Percentiles rank a stretch among this genome's conserved stretches.
phyloP scores from a whole-genome alignment of 2,113 vertebrate species.

The Sterna hirundo region DNA sequence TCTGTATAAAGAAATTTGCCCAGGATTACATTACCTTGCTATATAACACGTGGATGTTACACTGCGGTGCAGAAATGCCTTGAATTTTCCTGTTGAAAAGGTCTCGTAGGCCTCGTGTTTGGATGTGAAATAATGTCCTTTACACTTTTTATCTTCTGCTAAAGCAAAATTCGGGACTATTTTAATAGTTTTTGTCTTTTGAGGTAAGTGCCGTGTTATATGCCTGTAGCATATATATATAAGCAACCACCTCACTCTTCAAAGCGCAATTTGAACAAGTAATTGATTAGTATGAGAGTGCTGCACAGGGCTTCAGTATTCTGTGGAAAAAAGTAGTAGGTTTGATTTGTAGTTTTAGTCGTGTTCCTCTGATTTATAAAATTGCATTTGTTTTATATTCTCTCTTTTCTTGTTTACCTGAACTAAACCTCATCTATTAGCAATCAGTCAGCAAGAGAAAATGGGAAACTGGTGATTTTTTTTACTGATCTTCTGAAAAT shows the following conservation, averaged over 20 bases:
- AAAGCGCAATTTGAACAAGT: not conserved
- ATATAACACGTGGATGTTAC: not conserved
- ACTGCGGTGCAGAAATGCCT: not conserved
- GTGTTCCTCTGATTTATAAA: not conserved
- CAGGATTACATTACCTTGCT: not conserved
- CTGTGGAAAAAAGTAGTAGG: not conserved
- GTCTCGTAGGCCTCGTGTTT: rapidly evolving
- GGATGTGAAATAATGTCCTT: not conserved
- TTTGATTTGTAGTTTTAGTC: not conserved
- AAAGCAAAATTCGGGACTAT: not conserved
- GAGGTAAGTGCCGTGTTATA: not conserved
- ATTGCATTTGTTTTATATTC: not conserved
- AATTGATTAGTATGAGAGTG: not conserved
- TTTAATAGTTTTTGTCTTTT: not conserved
- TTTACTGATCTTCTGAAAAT: not conserved
- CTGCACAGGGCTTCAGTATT: not conserved
- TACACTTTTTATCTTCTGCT: not conserved
- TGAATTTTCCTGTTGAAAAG: not conserved
- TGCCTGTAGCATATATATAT: too few species aligned
- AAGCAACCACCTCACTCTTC: not conserved
- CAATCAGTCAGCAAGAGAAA: not conserved
- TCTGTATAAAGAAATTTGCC: not conserved
- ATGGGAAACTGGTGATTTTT: not conserved
- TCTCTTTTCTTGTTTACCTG: not conserved
- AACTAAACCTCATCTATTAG: not conserved